Percentiles rank a stretch among this genome's conserved stretches.
These are phyloP conservation scores for Atherinosoma microstoma DNA, from an alignment of 2,797 vertebrate genomes.

Conservation along the genomic window DNA sequence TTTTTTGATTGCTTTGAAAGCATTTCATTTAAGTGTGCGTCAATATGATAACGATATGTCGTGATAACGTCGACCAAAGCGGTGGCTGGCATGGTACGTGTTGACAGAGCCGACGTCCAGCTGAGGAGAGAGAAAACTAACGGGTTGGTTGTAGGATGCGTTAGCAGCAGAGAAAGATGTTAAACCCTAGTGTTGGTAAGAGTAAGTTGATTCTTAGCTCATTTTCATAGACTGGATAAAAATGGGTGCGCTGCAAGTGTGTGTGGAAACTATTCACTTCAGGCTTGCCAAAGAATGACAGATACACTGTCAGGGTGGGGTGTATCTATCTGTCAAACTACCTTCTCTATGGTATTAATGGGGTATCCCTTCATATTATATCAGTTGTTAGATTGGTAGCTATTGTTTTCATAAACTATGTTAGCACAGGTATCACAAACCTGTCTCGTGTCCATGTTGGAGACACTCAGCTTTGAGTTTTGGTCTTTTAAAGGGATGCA, in stretches of 20 bases:
- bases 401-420: not conserved
- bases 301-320: not conserved
- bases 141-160: not conserved
- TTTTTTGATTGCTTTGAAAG: not conserved
- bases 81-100: conserved; percentile 2
- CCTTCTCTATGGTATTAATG: not conserved
- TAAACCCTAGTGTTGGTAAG: not conserved
- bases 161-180: not conserved
- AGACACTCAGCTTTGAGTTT: not conserved
- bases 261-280: conserved; percentile 1
- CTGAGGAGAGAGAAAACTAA: conserved; percentile 29
- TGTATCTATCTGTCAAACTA: not conserved
- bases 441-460: not conserved
- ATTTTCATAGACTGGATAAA: not conserved
- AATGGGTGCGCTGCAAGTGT: conserved; percentile 6
- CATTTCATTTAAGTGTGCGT: not conserved
- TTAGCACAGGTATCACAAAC: not conserved
- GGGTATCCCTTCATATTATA: accelerated
- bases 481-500: not conserved
- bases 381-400: not conserved
- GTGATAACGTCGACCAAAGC: not conserved
- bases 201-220: too few relatives aligned
- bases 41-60: not conserved
- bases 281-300: not conserved
- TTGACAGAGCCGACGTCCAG: conserved; percentile 19